Evolutionary conservation across 2,113 vertebrate species (phyloP), one percentile per base, ranked within the genome.

Genomic region (Myodes glareolus): DNA sequence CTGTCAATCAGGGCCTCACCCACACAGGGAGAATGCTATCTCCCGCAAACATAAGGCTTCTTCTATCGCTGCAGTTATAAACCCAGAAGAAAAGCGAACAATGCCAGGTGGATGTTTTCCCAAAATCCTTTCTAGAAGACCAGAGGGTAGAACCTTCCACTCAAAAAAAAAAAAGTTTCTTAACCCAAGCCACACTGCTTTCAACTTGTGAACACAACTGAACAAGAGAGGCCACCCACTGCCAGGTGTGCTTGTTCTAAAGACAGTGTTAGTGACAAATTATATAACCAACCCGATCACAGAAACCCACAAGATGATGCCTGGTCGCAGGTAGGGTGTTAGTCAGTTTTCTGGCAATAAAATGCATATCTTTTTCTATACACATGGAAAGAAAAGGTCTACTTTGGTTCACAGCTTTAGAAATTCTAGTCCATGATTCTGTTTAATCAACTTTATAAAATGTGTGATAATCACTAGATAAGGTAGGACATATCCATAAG

Each of bases 1-100:
- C 91, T 88, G 2, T 0, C 63, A 98, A 81, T 95, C 82, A 63
- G 85, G 94, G 93, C 90, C 94, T 95, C 92, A 17, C 3, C 94
- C 77, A 86, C 96, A 94, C 25, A 33, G 86, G 87, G 52, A 90
- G 85, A 81, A 0, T 0, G 31, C 98, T 98, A 98, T 98, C 98
- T 47, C 92, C 73, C 39, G 2, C 1, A 92, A 98, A 98, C 98
- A 99, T 96, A 98, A 29, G 94, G 97, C 85, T 92, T 12, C 19
- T 93, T 0, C 96, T 50, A 89, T 39, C 97, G 97, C 70, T 92
- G 95, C 67, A 97, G 97, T 96, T 70, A 97, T 76, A 97, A 89
- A 92, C 89, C 84, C 50, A 95, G 96, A 94, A 97, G 85, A 93
- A 96, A 95, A 96, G 96, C 85, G 82, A 96, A 97, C 96, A 98